Base-by-base conservation (phyloP, 2,797 vertebrate genomes). In the Protosalanx chinensis region DNA sequence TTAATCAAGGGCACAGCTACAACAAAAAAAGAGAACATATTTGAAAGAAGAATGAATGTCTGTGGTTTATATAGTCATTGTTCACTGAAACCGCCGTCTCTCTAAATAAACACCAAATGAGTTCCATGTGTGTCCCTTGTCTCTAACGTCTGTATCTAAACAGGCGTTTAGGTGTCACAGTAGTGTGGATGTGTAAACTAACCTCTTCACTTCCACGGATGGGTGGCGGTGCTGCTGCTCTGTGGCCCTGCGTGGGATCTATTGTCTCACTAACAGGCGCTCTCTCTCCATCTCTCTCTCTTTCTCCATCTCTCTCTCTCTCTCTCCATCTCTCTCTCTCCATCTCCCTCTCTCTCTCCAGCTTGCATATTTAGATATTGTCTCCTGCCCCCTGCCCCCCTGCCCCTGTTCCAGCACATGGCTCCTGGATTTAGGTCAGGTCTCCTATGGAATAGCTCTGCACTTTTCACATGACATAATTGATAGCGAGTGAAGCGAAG, bases 401-500 rank as follows among this genome's bases (percentile, higher is more conserved):
- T 4, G 8, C 58, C 10, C 3, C 58, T 1, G 10, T 30, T 23
- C 16, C 60, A 30, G 60, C 60, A 33, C 30, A 62, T 62, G 60
- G 60, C 60, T 62, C 71, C 63, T 33, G 64, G 63, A 72, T 66
- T 59, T 58, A 66, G 71, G 71, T 66, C 63, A 72, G 46, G 53
- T 59, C 63, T 56, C 70, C 62, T 60, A 63, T 71, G 61, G 46
- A 60, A 49, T 29, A 27, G 69, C 69, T 63, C 32, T 41, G 23
- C 23, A 49, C 29, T 15, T 53, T 64, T 27, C 53, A 32, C n/a
- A 62, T 62, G 60, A 62, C 30, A 62, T 29, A 62, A 62, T 62
- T 62, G 29, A 57, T n/a, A 51, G 15, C 60, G 16, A 63, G 30
- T 64, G 70, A 64, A 62, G 20, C 16, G 60, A 57, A 70, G 32